These are phyloP conservation scores for Petaurus breviceps DNA, from an alignment of 2,113 vertebrate genomes.

Conservation along the genomic window DNA sequence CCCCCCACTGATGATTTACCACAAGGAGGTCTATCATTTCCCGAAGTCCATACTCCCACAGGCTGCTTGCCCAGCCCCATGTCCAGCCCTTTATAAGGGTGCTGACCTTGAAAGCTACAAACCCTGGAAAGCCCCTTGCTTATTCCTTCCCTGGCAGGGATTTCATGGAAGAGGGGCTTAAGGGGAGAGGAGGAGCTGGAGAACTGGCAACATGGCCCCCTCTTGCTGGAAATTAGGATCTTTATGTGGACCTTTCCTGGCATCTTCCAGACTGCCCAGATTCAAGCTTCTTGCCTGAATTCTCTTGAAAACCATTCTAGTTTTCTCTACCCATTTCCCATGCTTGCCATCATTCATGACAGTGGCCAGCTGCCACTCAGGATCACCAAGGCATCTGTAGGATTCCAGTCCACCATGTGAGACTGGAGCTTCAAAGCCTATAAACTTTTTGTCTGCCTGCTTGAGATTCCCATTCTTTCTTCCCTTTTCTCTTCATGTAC, in stretches of 20 bases:
- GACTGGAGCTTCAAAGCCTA: background rate
- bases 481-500: background rate
- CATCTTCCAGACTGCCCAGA: background rate
- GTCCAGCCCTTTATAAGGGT: background rate
- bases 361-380: background rate
- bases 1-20: background rate
- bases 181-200: background rate
- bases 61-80: background rate
- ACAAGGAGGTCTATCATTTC: background rate
- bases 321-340: background rate
- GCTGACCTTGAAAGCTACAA: background rate
- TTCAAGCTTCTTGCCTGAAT: background rate
- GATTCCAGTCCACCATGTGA: background rate
- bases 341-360: background rate
- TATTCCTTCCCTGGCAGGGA: background rate
- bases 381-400: background rate
- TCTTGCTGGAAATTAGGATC: background rate
- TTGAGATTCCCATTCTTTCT: background rate
- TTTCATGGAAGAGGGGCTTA: background rate
- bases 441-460: background rate
- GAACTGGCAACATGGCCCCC: background rate
- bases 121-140: background rate
- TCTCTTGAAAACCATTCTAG: background rate
- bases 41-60: background rate
- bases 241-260: background rate